Evolutionary conservation across 1,140 invertebrate species (phyloP).

Genomic region (Diabrotica undecimpunctata): DNA sequence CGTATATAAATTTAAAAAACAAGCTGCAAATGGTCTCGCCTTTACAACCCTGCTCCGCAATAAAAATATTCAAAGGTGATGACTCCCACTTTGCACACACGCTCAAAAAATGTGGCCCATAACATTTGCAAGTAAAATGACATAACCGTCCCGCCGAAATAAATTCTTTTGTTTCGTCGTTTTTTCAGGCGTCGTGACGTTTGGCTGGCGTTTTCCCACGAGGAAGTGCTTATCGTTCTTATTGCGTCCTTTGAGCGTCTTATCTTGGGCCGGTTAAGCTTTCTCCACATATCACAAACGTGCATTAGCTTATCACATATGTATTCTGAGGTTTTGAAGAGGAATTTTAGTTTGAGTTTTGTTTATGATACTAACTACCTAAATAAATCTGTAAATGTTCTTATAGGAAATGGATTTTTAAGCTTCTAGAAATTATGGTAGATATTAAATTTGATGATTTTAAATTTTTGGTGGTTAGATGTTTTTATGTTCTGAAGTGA

Average conservation of each 20-base stretch:
- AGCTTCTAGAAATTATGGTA: no score
- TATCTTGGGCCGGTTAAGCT: background rate
- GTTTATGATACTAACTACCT: no score
- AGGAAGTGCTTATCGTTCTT: conserved; percentile 3
- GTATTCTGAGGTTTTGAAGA: background rate
- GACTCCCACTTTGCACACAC: conserved; percentile 44
- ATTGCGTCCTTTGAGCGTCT: background rate
- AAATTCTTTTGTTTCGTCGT: conserved; percentile 45
- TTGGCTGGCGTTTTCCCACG: conserved; percentile 5
- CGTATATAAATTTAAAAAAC: conserved; percentile 24
- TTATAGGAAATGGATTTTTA: no score
- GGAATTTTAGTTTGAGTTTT: background rate
- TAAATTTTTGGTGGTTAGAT: no score
- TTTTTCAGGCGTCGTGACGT: background rate
- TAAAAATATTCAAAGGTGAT: conserved; percentile 50
- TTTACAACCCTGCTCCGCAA: conserved; percentile 37
- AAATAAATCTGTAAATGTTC: no score
- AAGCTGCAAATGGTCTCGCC: conserved; percentile 35
- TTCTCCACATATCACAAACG: background rate
- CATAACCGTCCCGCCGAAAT: conserved; percentile 44
- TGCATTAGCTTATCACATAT: conserved; percentile 23
- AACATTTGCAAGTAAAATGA: conserved; percentile 51
- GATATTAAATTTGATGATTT: no score
- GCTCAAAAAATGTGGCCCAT: conserved; percentile 44
- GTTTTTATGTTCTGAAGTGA: no score